A percentile compares a stretch with the other conserved stretches of the same genome.
Evolutionary conservation across 2,797 vertebrate genomes (phyloP).

Genomic region (Emys orbicularis): DNA sequence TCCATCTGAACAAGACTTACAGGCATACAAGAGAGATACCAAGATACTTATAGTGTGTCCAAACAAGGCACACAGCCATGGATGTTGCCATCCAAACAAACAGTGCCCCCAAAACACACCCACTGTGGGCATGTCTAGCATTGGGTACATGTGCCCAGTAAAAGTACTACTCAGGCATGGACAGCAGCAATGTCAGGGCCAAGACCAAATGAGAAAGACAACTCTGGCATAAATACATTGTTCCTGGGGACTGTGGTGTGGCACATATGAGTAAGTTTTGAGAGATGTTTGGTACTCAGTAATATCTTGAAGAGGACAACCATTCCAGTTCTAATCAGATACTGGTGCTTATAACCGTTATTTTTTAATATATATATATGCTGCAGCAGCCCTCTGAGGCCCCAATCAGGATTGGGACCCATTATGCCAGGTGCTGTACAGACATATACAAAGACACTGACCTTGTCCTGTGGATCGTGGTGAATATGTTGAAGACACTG

Average conservation of each 20-base stretch:
- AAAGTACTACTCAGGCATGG: background rate
- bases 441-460: background rate
- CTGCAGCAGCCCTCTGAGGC: background rate
- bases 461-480: background rate
- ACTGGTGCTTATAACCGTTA: background rate
- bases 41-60: conserved; percentile 57
- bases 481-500: background rate
- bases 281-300: background rate
- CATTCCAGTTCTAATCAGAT: background rate
- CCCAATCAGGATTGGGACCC: background rate
- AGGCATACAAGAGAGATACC: conserved; percentile 63
- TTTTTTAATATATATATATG: background rate
- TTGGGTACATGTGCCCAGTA: conserved; percentile 13
- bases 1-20: conserved; percentile 67
- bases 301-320: background rate
- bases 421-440: background rate
- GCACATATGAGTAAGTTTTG: background rate
- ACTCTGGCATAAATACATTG: background rate
- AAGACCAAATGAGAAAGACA: background rate
- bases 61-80: conserved; percentile 49
- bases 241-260: background rate
- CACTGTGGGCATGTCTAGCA: conserved; percentile 47
- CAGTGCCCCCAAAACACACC: conserved; percentile 70
- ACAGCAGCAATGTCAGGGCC: background rate
- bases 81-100: conserved; percentile 60